A percentile compares a stretch with the other conserved stretches of the same genome.
Evolutionary conservation across 2,113 vertebrate species (phyloP).

Genomic region (Tachysurus fulvidraco): DNA sequence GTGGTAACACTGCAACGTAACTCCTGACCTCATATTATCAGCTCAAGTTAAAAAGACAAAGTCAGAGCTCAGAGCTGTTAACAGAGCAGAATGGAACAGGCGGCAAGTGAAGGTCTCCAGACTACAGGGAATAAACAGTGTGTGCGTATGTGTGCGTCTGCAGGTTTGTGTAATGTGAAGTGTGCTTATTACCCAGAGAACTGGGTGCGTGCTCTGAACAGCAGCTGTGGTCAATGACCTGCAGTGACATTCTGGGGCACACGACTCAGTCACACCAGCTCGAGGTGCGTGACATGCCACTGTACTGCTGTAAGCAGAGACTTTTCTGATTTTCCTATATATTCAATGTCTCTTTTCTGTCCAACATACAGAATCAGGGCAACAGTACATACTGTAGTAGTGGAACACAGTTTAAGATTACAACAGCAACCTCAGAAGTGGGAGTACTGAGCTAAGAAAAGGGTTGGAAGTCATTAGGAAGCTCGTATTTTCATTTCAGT

Average conservation of each 20-base stretch:
- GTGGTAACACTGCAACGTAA: background rate
- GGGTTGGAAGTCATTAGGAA: no score
- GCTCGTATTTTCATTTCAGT: background rate
- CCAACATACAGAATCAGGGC: background rate
- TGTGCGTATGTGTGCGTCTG: slow-evolving; percentile 31
- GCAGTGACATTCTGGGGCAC: slow-evolving; percentile 41
- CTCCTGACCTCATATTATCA: background rate
- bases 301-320: slow-evolving; percentile 33
- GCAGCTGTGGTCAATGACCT: slow-evolving; percentile 53
- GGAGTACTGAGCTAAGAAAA: background rate
- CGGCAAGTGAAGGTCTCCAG: background rate
- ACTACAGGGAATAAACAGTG: background rate
- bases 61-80: slow-evolving; percentile 15
- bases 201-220: background rate
- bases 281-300: slow-evolving; percentile 30
- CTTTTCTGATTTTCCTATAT: background rate
- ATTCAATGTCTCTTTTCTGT: background rate
- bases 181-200: slow-evolving; percentile 6
- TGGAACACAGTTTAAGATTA: background rate
- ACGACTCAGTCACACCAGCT: slow-evolving; percentile 34
- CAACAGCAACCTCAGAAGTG: background rate
- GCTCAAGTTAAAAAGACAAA: slow-evolving; percentile 7
- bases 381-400: background rate
- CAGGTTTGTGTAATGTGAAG: background rate
- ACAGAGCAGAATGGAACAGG: slow-evolving; percentile 23